These are phyloP conservation scores for Chaitophorus viminalis DNA, from an alignment of 2,888 invertebrate species.

Conservation along the genomic window DNA sequence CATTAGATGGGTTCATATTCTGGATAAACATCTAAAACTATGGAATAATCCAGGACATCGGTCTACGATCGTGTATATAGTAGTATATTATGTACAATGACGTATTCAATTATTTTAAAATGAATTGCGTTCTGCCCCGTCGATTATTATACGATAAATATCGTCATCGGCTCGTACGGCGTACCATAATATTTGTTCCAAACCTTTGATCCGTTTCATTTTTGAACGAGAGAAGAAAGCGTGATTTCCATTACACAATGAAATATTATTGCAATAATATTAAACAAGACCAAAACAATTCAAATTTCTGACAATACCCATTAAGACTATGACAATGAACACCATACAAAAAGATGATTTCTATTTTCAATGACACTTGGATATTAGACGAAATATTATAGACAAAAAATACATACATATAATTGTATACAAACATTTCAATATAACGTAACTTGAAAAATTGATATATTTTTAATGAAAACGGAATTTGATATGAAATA, in stretches of 20 bases:
- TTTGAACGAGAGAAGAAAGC: not conserved
- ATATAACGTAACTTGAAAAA: too few species aligned
- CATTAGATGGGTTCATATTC: not conserved
- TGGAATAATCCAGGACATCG: not conserved
- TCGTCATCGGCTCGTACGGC: not conserved
- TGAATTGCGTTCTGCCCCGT: constrained; percentile 4
- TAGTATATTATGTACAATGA: not conserved
- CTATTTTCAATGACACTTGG: not conserved
- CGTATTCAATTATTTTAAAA: constrained; percentile 15
- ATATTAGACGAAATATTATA: not conserved
- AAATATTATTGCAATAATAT: not conserved
- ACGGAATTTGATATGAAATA: too few species aligned
- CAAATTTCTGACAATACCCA: not conserved
- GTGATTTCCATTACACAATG: not conserved
- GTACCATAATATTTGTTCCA: constrained; percentile 5
- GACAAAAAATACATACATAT: not conserved
- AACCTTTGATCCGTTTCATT: constrained; percentile 29
- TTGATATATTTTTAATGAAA: too few species aligned
- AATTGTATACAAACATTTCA: too few species aligned
- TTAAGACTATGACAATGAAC: not conserved
- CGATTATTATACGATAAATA: constrained; percentile 10
- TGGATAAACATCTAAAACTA: constrained; percentile 7
- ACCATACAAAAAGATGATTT: not conserved
- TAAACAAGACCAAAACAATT: not conserved
- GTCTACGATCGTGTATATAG: not conserved